Percentiles rank a stretch among this genome's conserved stretches.
Evolutionary conservation across 2,888 invertebrate genomes (phyloP).

Genomic region (Oegoconia quadripuncta): DNA sequence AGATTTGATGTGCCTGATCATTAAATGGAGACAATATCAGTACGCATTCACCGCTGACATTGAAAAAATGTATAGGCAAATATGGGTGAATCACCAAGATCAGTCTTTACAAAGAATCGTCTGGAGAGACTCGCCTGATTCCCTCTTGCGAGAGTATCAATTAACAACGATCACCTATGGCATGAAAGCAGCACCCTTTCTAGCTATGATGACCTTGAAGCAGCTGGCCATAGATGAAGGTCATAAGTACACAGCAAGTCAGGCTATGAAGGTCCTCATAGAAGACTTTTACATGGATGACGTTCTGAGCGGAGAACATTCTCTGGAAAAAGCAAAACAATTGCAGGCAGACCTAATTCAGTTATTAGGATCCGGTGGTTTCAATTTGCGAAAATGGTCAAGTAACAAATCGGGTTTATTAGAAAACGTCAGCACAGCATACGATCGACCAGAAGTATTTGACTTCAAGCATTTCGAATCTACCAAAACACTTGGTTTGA

Average conservation of each 20-base stretch:
- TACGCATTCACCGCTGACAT: constrained; percentile 15
- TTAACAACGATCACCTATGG: constrained; percentile 3
- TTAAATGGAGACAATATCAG: constrained; percentile 16
- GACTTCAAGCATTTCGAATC: constrained; percentile 7
- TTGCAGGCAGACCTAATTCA: constrained; percentile 9
- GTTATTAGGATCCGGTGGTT: constrained; percentile 16
- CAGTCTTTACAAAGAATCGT: background rate
- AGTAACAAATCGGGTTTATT: constrained; percentile 6
- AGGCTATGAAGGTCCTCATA: background rate
- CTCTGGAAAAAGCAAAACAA: background rate
- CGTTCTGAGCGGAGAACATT: background rate
- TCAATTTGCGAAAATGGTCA: constrained; percentile 18
- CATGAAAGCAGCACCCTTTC: constrained; percentile 5
- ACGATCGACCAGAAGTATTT: constrained; percentile 4
- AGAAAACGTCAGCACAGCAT: background rate
- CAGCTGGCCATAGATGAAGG: constrained; percentile 3
- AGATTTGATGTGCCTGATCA: constrained; percentile 15
- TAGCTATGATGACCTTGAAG: constrained; percentile 5
- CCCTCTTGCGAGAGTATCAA: background rate
- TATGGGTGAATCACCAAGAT: background rate
- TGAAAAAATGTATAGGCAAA: too few species aligned
- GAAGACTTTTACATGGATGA: constrained; percentile 4
- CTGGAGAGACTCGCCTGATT: background rate
- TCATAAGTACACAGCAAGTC: constrained; percentile 2
- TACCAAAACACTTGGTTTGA: constrained; percentile 14